Conservation (phyloP, 2,113 vertebrate genomes). For the Phrynocephalus versicolor region DNA sequence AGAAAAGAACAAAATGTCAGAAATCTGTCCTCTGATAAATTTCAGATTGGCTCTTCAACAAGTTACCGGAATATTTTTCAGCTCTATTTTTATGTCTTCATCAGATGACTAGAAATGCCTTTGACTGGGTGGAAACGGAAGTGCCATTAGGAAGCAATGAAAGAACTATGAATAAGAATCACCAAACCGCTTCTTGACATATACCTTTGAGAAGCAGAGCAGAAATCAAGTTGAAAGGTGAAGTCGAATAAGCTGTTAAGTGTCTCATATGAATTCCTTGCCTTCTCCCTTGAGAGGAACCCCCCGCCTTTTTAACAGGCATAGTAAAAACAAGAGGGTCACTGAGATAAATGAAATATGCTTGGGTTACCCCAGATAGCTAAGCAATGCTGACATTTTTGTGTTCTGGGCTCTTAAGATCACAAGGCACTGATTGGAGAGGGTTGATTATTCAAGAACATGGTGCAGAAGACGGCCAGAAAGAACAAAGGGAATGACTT, state of each 20-base stretch:
- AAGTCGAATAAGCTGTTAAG: conserved; percentile 42
- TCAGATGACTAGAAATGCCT: conserved; percentile 29
- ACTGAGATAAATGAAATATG: conserved; percentile 27
- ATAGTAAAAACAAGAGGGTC: conserved; percentile 5
- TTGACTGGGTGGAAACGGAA: conserved; percentile 46
- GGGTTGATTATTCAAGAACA: neutral
- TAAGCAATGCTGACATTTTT: conserved; percentile 40
- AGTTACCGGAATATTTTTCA: conserved; percentile 40
- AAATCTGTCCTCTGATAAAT: neutral
- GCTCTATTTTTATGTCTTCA: conserved; percentile 40
- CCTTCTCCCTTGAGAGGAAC: conserved; percentile 35
- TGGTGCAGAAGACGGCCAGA: conserved; percentile 3
- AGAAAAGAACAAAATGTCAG: neutral
- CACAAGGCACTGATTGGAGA: conserved; percentile 9
- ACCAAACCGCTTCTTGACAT: conserved; percentile 16
- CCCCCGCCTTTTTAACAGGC: neutral
- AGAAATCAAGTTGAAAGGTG: conserved; percentile 53
- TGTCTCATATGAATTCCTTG: conserved; percentile 40
- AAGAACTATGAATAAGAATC: conserved; percentile 39
- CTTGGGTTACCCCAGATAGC: neutral
- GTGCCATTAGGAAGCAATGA: conserved; percentile 28
- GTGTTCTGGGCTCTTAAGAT: conserved; percentile 26
- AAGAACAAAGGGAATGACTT: conserved; percentile 10
- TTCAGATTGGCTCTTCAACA: neutral
- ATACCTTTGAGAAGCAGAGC: conserved; percentile 38